Base-by-base conservation (phyloP, 2,797 vertebrate species). In the Chelon auratus region DNA sequence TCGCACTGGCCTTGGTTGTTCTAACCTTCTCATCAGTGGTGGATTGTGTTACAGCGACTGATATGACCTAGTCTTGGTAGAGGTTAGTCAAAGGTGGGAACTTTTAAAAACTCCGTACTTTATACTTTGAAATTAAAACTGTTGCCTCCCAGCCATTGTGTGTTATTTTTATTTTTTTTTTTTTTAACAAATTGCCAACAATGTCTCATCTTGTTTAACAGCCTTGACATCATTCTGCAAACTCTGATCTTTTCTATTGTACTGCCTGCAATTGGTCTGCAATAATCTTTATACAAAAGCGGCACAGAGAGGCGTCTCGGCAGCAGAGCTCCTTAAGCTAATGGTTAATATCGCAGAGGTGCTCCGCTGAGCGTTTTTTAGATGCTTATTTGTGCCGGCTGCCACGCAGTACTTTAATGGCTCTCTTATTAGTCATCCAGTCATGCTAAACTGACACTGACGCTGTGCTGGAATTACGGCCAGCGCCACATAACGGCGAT, bases 341-440 rank as follows among this genome's bases (percentile, higher is more conserved):
- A 87, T 91, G 78, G 79, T 65, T 85, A 50, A 80, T 83, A 85
- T 75, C 52, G 76, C 76, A 37, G 54, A 72, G 82, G 62, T 86
- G 80, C 81, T 85, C 76, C 60, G 2, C 76, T 9, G 83, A 90
- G 79, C 81, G 80, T 82, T 85, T 86, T 33, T 85, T 81, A 85
- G 85, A 79, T 4, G 13, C 73, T 87, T 75, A 78, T 89, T 88
- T 85, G 75, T 82, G 79, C 70, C 11, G 37, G 72, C 81, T 83
- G 78, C 74, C 72, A 68, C 72, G 63, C 60, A 30, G 61, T 68
- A 58, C 70, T 72, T 74, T 75, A 86, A 85, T 76, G 74, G 58
- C 78, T 77, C 75, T 71, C 62, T 78, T 82, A 84, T 88, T 87
- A 86, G 80, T 90, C 84, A 88, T 84, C 66, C 57, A 78, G 79